phyloP scores from a whole-genome alignment of 2,888 invertebrate species.

The Eudasyphora cyanicolor region DNA sequence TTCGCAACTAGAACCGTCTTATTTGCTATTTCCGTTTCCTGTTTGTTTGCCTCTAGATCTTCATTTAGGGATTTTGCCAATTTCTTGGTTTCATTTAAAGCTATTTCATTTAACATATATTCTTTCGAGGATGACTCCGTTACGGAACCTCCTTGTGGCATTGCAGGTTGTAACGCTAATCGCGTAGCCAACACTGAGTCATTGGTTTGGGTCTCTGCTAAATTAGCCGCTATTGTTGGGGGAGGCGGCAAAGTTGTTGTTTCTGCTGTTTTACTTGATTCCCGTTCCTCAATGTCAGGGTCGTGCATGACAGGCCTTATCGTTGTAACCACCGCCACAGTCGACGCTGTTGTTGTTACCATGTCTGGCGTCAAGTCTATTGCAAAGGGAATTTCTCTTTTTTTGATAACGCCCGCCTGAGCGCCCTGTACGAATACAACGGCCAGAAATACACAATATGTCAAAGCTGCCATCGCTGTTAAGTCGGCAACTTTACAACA shows the following conservation, averaged over 20 bases:
- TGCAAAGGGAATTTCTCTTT: constrained; percentile 31
- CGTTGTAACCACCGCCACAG: neutral
- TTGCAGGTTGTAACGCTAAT: neutral
- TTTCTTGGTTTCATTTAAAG: constrained; percentile 5
- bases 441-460: neutral
- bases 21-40: neutral
- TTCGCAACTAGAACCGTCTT: neutral
- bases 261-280: neutral
- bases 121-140: neutral
- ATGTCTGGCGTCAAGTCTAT: neutral
- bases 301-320: neutral
- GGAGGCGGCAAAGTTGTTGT: neutral
- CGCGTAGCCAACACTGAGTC: neutral
- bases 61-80: neutral
- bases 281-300: constrained; percentile 10
- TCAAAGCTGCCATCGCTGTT: neutral
- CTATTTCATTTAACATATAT: constrained; percentile 17
- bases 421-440: neutral
- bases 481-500: neutral
- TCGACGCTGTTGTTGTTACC: neutral
- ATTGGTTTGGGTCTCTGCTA: neutral
- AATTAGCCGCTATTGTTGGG: neutral
- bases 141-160: no score
- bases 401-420: constrained; percentile 58
- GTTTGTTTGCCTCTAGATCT: neutral